Evolutionary conservation across 2,113 vertebrate species (phyloP).

Genomic region (Bubalus kerabau): DNA sequence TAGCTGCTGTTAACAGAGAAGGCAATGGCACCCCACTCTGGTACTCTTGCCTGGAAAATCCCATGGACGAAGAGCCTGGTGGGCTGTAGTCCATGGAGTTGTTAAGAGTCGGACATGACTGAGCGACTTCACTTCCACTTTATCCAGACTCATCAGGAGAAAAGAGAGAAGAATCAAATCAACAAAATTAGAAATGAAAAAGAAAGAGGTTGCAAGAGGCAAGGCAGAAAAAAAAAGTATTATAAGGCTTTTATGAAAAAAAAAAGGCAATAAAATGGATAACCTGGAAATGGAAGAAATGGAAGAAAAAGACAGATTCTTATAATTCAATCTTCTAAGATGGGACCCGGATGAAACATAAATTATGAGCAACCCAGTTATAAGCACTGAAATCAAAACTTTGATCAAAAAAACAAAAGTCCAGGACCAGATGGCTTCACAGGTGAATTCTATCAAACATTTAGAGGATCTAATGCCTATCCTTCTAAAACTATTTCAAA

Average conservation of each 20-base stretch:
- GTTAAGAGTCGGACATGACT: accelerated
- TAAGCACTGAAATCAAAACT: background rate
- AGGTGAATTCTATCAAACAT: no score
- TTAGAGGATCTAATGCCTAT: background rate
- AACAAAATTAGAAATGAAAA: background rate
- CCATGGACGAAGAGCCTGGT: no score
- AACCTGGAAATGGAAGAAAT: background rate
- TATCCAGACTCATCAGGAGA: background rate
- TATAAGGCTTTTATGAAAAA: background rate
- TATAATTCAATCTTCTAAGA: background rate
- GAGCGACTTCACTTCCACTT: no score
- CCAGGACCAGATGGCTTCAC: background rate
- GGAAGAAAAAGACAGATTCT: background rate
- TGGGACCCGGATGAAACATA: background rate
- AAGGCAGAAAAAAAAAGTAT: background rate
- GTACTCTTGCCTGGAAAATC: no score
- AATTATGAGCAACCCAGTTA: background rate
- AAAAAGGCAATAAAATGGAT: background rate
- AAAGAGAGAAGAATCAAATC: background rate
- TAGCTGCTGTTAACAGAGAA: no score
- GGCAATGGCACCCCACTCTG: no score
- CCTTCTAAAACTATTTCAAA: no score
- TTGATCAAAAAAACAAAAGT: background rate
- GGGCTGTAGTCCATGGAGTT: no score
- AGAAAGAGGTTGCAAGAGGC: background rate